A percentile compares a stretch with the other conserved stretches of the same genome.
These are phyloP conservation scores for Delia radicum DNA, from an alignment of 1,140 invertebrate species.

Conservation along the genomic window DNA sequence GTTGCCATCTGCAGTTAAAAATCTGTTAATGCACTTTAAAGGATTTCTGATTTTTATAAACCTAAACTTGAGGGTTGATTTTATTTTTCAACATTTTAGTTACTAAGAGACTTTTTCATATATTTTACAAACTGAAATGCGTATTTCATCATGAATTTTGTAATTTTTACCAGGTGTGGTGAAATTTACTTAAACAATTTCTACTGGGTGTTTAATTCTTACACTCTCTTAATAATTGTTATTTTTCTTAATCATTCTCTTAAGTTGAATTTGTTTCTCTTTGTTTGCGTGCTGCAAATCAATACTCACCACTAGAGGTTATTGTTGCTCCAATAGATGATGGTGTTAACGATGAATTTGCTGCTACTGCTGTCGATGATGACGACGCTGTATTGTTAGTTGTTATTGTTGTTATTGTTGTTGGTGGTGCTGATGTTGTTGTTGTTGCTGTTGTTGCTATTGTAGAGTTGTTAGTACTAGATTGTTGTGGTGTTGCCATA, in stretches of 20 bases:
- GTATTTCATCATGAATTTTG: too few species aligned
- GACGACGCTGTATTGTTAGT: conserved; percentile 14
- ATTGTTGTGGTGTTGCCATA: conserved; percentile 44
- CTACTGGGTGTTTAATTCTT: too few species aligned
- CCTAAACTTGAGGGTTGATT: too few species aligned
- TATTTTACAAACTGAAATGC: too few species aligned
- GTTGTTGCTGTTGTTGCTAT: conserved; percentile 31
- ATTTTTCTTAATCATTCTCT: background rate
- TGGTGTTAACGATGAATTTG: background rate
- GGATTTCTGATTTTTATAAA: too few species aligned
- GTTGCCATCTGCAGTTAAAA: too few species aligned
- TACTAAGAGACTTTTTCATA: too few species aligned
- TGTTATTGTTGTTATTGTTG: conserved; percentile 27
- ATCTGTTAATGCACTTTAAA: too few species aligned
- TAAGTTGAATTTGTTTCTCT: background rate
- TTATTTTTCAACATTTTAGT: too few species aligned
- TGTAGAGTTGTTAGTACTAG: background rate
- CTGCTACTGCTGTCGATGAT: background rate
- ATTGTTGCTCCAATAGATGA: background rate
- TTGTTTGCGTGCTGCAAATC: background rate
- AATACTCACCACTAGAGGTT: background rate
- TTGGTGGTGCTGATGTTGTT: conserved; percentile 28
- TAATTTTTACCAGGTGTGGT: too few species aligned
- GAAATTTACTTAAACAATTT: too few species aligned
- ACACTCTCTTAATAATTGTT: background rate